These are phyloP conservation scores for Pituophis catenifer DNA, from an alignment of 2,113 vertebrate species.

Conservation along the genomic window DNA sequence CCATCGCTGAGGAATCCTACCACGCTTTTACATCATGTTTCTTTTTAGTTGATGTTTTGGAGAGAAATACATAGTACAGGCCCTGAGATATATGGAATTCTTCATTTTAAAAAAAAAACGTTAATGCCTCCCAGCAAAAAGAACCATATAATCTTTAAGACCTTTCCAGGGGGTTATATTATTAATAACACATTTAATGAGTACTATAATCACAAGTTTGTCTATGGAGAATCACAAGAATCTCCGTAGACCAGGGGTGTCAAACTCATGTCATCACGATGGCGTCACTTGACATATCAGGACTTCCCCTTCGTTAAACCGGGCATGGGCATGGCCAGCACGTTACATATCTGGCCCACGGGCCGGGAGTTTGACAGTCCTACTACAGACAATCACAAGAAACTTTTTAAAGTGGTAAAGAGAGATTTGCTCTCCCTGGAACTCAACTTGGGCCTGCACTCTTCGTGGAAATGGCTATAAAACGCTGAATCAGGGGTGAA, in stretches of 20 bases:
- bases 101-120: background rate
- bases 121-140: constrained; percentile 21
- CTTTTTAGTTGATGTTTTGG: background rate
- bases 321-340: no score
- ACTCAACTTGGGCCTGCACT: background rate
- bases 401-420: constrained; percentile 60
- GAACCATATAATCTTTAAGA: constrained; percentile 38
- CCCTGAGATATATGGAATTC: background rate
- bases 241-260: no score
- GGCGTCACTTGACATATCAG: no score
- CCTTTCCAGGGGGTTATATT: constrained; percentile 39
- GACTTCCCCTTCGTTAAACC: no score
- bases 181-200: background rate
- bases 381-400: background rate
- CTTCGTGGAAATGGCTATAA: background rate
- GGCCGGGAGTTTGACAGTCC: no score
- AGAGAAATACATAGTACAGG: background rate
- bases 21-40: background rate
- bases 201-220: constrained; percentile 53
- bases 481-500: constrained; percentile 11
- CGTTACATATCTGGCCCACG: no score
- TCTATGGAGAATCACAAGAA: no score
- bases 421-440: constrained; percentile 59
- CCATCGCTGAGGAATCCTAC: background rate
- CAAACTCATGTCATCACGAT: no score